A percentile compares a stretch with the other conserved stretches of the same genome.
Evolutionary conservation across 2,797 vertebrate species (phyloP).

Genomic region (Naso thynnoides): DNA sequence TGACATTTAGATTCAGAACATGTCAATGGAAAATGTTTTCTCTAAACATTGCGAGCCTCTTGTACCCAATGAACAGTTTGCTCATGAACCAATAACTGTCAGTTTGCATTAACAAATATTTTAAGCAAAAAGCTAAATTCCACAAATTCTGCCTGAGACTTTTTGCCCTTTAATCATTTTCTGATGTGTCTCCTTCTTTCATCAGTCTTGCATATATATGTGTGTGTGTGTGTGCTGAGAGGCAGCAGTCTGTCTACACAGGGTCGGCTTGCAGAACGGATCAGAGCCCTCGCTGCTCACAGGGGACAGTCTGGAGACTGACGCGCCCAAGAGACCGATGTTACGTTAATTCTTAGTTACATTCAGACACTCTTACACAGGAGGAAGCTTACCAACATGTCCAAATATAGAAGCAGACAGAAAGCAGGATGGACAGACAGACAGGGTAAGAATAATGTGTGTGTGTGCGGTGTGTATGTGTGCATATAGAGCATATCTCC

Average conservation of each 20-base stretch:
- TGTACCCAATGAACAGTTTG: too few relatives aligned
- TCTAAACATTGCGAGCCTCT: too few relatives aligned
- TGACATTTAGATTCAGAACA: too few relatives aligned
- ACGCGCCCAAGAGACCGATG: conserved; percentile 18
- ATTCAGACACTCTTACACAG: conserved; percentile 9
- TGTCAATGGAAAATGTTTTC: too few relatives aligned
- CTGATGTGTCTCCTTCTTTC: conserved; percentile 74
- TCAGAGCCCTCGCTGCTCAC: conserved; percentile 58
- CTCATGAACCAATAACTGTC: too few relatives aligned
- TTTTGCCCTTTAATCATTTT: conserved; percentile 55
- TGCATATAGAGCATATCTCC: conserved; percentile 27
- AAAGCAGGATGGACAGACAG: too few relatives aligned
- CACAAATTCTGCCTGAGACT: conserved; percentile 28
- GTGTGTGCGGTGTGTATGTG: too few relatives aligned
- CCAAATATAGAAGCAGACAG: conserved; percentile 27
- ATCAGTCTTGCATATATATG: conserved; percentile 71
- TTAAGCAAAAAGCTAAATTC: conserved; percentile 12
- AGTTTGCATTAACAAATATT: too few relatives aligned
- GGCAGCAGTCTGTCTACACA: conserved; percentile 42
- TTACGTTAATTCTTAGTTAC: conserved; percentile 34
- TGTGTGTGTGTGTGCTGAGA: conserved; percentile 30
- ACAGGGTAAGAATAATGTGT: background rate
- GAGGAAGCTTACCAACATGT: conserved; percentile 3
- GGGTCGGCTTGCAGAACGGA: conserved; percentile 47
- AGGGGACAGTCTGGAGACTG: conserved; percentile 50